A percentile compares a stretch with the other conserved stretches of the same genome.
These are phyloP conservation scores for Triplophysa bombifrons DNA, from an alignment of 2,797 vertebrate genomes.

Conservation along the genomic window DNA sequence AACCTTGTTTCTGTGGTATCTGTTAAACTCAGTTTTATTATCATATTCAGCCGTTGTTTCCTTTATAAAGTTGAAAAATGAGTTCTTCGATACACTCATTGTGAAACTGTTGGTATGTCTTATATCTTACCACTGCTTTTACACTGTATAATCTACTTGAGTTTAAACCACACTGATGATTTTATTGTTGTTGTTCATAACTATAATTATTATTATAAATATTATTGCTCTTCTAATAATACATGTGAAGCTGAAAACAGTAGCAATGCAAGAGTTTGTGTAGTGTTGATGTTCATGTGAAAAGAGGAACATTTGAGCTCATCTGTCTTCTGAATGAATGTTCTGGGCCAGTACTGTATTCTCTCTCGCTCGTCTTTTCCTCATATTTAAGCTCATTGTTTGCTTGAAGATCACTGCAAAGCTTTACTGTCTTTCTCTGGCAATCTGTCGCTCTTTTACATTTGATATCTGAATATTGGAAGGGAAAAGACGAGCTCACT, in stretches of 20 bases:
- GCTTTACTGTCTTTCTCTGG: constrained; percentile 36
- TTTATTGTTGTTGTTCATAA: neutral
- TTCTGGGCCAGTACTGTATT: constrained; percentile 38
- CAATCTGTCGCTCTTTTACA: constrained; percentile 25
- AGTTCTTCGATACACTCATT: constrained; percentile 24
- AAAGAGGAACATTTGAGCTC: constrained; percentile 20
- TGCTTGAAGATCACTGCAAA: neutral
- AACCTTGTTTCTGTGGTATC: neutral
- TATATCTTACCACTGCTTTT: constrained; percentile 17
- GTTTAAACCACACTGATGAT: constrained; percentile 19
- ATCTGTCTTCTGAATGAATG: constrained; percentile 22
- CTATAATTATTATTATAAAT: constrained; percentile 14
- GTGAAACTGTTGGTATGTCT: constrained; percentile 5
- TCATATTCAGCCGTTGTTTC: neutral
- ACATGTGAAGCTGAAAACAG: constrained; percentile 25
- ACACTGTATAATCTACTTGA: constrained; percentile 24
- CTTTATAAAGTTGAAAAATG: neutral
- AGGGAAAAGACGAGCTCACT: constrained; percentile 31
- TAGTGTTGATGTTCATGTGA: constrained; percentile 29
- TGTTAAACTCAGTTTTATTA: neutral
- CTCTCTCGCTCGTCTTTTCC: constrained; percentile 9
- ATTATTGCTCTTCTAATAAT: constrained; percentile 33
- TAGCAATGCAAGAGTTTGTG: constrained; percentile 49
- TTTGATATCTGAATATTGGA: constrained; percentile 44
- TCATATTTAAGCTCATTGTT: neutral